phyloP scores from a whole-genome alignment of 1,140 invertebrate species.

The Drosophila virilis region DNA sequence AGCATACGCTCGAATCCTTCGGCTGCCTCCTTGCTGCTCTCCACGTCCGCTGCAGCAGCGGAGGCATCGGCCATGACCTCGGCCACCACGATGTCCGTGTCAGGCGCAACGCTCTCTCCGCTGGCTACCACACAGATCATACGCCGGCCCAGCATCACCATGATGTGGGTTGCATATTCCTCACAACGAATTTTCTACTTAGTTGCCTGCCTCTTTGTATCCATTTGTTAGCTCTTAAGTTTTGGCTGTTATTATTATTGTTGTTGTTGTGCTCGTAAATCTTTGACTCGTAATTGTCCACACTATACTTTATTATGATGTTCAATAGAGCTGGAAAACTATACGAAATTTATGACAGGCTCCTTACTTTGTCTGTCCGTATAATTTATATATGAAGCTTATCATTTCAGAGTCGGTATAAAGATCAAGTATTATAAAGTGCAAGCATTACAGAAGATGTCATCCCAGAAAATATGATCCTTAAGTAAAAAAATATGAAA shows the following conservation, averaged over 20 bases:
- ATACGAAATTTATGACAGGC: neutral
- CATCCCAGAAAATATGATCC: too few species aligned
- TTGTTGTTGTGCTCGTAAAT: conserved; percentile 26
- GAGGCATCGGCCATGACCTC: conserved; percentile 66
- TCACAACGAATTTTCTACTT: conserved; percentile 24
- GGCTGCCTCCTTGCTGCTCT: conserved; percentile 78
- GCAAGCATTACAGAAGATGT: too few species aligned
- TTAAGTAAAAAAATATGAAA: too few species aligned
- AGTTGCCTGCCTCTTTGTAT: conserved; percentile 38
- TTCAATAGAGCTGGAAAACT: conserved; percentile 15
- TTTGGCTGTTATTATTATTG: conserved; percentile 4
- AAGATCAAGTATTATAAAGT: too few species aligned
- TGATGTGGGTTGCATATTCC: conserved; percentile 77
- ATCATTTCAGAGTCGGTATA: too few species aligned
- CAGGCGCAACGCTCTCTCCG: conserved; percentile 77
- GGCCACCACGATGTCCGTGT: conserved; percentile 58
- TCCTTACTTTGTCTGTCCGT: too few species aligned
- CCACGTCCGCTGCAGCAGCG: conserved; percentile 70
- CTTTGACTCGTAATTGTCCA: neutral
- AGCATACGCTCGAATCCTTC: conserved; percentile 83
- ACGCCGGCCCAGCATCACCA: conserved; percentile 82
- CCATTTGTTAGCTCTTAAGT: conserved; percentile 16
- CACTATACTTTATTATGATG: neutral
- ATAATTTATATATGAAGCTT: too few species aligned
- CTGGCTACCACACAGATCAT: conserved; percentile 82